Conservation (phyloP, 2,888 invertebrate species). For the Acanthosepion pharaonis region DNA sequence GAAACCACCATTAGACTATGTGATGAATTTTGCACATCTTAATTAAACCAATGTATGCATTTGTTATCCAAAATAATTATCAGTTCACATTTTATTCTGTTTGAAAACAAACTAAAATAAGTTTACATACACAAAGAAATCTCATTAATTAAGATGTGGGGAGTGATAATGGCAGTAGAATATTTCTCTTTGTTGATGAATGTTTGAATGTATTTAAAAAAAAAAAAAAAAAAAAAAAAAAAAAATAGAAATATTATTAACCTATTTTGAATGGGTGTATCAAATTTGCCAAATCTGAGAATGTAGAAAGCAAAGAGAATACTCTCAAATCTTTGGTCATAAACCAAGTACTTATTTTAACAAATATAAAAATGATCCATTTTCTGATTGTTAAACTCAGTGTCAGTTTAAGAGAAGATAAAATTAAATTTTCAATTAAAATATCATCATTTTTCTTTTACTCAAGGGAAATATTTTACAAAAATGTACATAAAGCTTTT, state of each 20-base stretch:
- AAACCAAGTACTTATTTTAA: neutral
- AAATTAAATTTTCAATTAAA: neutral
- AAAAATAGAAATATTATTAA: constrained; percentile 34
- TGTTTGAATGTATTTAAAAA: neutral
- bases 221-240: neutral
- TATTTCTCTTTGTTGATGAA: too few species aligned
- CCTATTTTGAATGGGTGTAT: neutral
- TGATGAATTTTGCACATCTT: neutral
- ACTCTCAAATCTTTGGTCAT: neutral
- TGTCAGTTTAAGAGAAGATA: neutral
- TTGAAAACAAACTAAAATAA: neutral
- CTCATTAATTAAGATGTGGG: neutral
- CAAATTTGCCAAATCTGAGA: neutral
- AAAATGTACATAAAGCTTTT: neutral
- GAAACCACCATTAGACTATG: neutral
- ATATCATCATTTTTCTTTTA: neutral
- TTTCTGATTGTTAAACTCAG: neutral
- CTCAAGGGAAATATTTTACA: neutral
- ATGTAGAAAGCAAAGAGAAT: neutral
- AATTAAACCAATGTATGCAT: neutral
- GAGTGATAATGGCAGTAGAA: neutral
- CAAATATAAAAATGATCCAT: neutral
- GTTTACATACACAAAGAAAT: neutral
- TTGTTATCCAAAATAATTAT: neutral
- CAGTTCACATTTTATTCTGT: neutral